phyloP scores from a whole-genome alignment of 2,113 vertebrate species.

The Pomatostomus ruficeps region DNA sequence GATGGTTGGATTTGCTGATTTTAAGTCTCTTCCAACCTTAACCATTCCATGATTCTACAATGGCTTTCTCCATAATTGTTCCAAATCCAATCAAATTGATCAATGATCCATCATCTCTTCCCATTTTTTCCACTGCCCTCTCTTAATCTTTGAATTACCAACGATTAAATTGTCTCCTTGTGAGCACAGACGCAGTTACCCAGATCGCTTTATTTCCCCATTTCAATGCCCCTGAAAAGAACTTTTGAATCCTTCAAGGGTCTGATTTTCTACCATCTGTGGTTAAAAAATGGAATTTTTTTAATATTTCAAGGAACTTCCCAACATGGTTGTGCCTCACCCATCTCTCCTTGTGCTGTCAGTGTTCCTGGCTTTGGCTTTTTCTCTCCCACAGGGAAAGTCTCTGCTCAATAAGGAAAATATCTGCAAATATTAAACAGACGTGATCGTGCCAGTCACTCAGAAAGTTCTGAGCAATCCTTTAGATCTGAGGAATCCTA shows the following conservation, averaged over 20 bases:
- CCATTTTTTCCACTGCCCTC: not conserved
- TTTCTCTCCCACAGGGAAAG: not conserved
- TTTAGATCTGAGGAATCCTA: not conserved
- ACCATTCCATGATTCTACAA: accelerated
- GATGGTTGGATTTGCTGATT: not conserved
- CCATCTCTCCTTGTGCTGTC: not conserved
- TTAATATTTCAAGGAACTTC: not conserved
- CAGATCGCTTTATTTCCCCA: not conserved
- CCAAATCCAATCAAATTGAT: not conserved
- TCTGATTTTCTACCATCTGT: not conserved
- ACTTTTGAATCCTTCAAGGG: not conserved
- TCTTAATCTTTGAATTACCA: not conserved
- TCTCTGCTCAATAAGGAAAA: not conserved
- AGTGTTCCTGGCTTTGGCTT: not conserved
- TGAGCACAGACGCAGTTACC: not conserved
- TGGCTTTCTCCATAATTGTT: not conserved
- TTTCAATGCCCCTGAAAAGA: not conserved
- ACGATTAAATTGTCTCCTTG: not conserved
- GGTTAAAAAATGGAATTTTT: not conserved
- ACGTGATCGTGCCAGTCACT: not conserved
- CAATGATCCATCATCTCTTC: not conserved
- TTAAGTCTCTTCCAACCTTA: not conserved
- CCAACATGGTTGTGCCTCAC: not conserved
- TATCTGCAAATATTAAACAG: not conserved
- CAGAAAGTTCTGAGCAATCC: not conserved